phyloP scores from a whole-genome alignment of 2,797 vertebrate species.

The Caiman crocodilus region DNA sequence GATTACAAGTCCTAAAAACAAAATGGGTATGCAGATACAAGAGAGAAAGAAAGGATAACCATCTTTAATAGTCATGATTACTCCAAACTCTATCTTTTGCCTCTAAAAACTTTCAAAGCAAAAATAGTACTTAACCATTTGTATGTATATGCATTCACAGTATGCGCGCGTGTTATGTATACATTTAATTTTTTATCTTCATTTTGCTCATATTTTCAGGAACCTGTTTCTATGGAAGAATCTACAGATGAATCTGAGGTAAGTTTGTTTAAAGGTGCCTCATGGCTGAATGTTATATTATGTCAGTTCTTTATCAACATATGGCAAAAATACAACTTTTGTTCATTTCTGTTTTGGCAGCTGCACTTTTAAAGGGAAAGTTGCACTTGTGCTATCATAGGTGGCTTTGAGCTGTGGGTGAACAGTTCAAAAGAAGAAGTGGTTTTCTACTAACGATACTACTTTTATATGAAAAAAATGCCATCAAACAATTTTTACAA shows the following conservation, averaged over 20 bases:
- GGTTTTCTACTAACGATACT: slow-evolving; percentile 5
- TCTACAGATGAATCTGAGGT: slow-evolving; percentile 98
- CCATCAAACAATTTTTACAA: background rate
- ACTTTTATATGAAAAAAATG: background rate
- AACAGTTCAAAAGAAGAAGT: slow-evolving; percentile 7
- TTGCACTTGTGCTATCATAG: background rate
- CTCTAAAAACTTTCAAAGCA: background rate
- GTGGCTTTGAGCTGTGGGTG: background rate
- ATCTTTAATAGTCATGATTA: background rate
- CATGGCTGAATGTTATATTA: background rate
- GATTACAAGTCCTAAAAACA: background rate
- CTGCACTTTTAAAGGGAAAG: background rate
- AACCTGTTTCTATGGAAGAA: slow-evolving; percentile 87
- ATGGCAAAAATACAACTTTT: background rate
- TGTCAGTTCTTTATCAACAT: background rate
- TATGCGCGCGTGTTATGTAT: background rate
- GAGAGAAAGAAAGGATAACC: background rate
- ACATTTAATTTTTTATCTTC: background rate
- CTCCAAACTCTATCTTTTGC: background rate
- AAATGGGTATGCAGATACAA: background rate
- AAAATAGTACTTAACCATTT: background rate
- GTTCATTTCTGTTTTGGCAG: background rate
- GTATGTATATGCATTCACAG: background rate
- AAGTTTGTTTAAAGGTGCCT: slow-evolving; percentile 65
- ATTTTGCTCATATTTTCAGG: slow-evolving; percentile 81